Conservation (phyloP, 2,797 vertebrate genomes). For the Pseudochirops corinnae region DNA sequence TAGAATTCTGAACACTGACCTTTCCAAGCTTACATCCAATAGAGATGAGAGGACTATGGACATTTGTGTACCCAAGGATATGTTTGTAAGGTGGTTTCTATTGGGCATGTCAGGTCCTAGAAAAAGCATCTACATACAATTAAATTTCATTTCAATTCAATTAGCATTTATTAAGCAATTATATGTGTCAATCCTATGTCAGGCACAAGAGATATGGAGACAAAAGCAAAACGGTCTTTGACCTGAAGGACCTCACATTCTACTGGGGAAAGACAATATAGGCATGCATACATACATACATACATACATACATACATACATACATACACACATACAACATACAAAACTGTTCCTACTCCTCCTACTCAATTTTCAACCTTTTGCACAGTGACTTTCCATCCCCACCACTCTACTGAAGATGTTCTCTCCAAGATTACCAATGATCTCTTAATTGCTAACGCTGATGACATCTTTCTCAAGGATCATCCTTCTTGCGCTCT, state of each 20-base stretch:
- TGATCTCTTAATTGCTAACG: not conserved
- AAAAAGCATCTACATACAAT: not conserved
- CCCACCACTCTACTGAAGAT: not conserved
- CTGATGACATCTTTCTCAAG: not conserved
- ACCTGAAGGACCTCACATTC: not conserved
- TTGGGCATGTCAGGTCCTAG: not conserved
- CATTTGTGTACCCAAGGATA: not conserved
- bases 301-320: too few relatives aligned
- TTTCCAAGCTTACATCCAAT: not conserved
- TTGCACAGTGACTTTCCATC: not conserved
- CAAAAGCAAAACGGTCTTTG: not conserved
- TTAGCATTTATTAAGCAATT: not conserved
- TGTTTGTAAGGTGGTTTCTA: not conserved
- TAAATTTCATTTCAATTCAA: not conserved
- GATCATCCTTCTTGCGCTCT: not conserved
- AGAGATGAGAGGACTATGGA: not conserved
- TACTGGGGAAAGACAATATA: not conserved
- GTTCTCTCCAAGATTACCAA: not conserved
- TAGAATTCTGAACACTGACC: not conserved
- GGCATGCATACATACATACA: not conserved
- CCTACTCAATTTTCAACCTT: not conserved
- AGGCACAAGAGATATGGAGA: not conserved
- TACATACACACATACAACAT: too few relatives aligned
- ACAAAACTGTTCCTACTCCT: not conserved
- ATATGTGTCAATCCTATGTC: not conserved